Evolutionary conservation across 2,888 invertebrate genomes (phyloP).

Genomic region (Drosophila rubida): DNA sequence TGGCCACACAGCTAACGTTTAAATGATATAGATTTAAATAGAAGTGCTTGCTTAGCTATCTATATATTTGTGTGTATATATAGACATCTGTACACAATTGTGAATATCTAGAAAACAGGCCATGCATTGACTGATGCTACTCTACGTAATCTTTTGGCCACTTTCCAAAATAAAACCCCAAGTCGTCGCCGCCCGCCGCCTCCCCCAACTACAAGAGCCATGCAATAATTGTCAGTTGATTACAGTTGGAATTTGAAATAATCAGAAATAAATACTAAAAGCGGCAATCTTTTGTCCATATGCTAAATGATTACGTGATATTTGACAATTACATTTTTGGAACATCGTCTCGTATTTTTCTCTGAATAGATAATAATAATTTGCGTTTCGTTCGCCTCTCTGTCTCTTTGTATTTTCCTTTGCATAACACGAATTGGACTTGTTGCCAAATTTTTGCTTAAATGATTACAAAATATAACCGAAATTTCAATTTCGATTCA

Average conservation of each 20-base stretch:
- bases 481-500: conserved; percentile 9
- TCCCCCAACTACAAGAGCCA: conserved; percentile 1
- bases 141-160: conserved; percentile 54
- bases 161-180: conserved; percentile 38
- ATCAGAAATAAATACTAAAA: conserved; percentile 18
- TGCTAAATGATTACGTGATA: conserved; percentile 46
- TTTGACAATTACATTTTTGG: conserved; percentile 23
- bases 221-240: conserved; percentile 44
- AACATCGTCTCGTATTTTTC: neutral
- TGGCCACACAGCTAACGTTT: conserved; percentile 6
- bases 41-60: conserved; percentile 9
- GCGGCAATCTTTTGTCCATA: conserved; percentile 8
- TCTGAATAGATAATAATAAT: conserved; percentile 1
- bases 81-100: conserved; percentile 6
- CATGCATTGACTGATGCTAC: conserved; percentile 26
- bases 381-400: conserved; percentile 17
- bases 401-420: neutral
- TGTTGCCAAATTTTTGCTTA: conserved; percentile 10
- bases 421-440: conserved; percentile 29
- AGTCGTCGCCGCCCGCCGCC: neutral
- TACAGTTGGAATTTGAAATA: conserved; percentile 26
- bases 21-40: conserved; percentile 17
- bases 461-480: conserved; percentile 21
- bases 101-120: conserved; percentile 37
- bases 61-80: conserved; percentile 11